phyloP scores from a whole-genome alignment of 1,140 invertebrate genomes.

The Trichomalopsis sarcophagae region DNA sequence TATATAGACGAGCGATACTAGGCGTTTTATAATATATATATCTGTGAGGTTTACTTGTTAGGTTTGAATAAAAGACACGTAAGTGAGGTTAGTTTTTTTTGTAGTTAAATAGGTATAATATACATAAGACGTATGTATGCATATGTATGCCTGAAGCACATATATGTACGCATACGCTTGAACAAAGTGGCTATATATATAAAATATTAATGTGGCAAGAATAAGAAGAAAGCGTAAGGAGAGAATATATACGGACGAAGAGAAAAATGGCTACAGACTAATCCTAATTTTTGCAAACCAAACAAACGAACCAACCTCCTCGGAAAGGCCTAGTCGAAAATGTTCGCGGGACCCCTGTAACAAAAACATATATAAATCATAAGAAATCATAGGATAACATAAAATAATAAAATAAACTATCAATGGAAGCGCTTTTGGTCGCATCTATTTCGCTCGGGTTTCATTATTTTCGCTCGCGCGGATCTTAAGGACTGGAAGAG shows the following conservation, averaged over 20 bases:
- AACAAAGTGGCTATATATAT: slow-evolving; percentile 35
- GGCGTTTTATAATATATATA: slow-evolving; percentile 31
- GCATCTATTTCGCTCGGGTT: slow-evolving; percentile 13
- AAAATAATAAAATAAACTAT: slow-evolving; percentile 55
- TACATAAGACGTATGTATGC: slow-evolving; percentile 36
- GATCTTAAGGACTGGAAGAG: slow-evolving; percentile 18
- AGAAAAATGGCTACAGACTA: slow-evolving; percentile 65
- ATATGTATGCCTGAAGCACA: slow-evolving; percentile 10
- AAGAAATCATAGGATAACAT: slow-evolving; percentile 69
- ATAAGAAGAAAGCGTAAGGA: slow-evolving; percentile 50
- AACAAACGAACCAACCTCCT: slow-evolving; percentile 74
- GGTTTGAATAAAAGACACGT: slow-evolving; percentile 46
- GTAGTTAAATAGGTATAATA: slow-evolving; percentile 39
- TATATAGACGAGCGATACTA: slow-evolving; percentile 42
- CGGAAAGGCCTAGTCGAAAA: slow-evolving; percentile 73
- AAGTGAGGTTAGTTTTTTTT: slow-evolving; percentile 46
- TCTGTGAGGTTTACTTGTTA: slow-evolving; percentile 51
- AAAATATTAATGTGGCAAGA: slow-evolving; percentile 46
- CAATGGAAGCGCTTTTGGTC: slow-evolving; percentile 30
- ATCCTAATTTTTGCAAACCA: slow-evolving; percentile 69
- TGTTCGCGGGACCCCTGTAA: slow-evolving; percentile 73
- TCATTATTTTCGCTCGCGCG: slow-evolving; percentile 16
- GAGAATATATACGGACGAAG: slow-evolving; percentile 55
- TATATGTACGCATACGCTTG: slow-evolving; percentile 45
- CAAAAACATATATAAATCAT: slow-evolving; percentile 73